Evolutionary conservation across 2,113 vertebrate species (phyloP), one percentile per base, ranked within the genome.

Genomic region (Tapirus terrestris): DNA sequence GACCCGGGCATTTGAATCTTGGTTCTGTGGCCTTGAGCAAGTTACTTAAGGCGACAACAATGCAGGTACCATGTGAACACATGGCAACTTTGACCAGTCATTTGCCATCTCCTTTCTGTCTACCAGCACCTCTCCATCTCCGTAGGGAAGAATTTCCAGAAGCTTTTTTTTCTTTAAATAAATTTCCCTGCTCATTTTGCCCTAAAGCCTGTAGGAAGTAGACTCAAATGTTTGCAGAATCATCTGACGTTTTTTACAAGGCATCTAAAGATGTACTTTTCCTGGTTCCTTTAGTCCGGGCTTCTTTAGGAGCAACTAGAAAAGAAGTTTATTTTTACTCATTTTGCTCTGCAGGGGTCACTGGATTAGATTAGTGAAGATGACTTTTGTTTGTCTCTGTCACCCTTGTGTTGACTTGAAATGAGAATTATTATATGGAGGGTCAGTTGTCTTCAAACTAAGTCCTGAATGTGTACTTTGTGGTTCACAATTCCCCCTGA

Each of bases 21-120:
- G 68, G 45, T 21, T 72, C 67, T 63, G 20, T 79, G 61, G 17
- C 36, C 73, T 29, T 20, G 39, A 76, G 29, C 27, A 36, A 36
- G 33, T 87, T 76, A 2, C 31, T n/a, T 33, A 16, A 14, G 39
- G 23, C 1, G 11, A 16, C 1, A 10, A 7, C 33, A 7, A 20
- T 1, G 14, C 36, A 39, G 61, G 25, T 31, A 0, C 2, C 0
- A 9, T 0, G 8, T 6, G 18, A 12, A 11, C 13, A 2, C 12
- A 3, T 21, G 63, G 39, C 25, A 9, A 6, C 29, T 53, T 60
- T 61, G 68, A 36, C 23, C 21, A 13, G 23, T 43, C 8, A 0
- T 81, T 53, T 79, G 31, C 31, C 25, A 6, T 75, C 89, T 86
- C 7, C 8, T 43, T 70, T 81, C 63, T 39, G 18, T 33, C 31